Base-by-base conservation (phyloP, 2,113 vertebrate species). In the Equus przewalskii region DNA sequence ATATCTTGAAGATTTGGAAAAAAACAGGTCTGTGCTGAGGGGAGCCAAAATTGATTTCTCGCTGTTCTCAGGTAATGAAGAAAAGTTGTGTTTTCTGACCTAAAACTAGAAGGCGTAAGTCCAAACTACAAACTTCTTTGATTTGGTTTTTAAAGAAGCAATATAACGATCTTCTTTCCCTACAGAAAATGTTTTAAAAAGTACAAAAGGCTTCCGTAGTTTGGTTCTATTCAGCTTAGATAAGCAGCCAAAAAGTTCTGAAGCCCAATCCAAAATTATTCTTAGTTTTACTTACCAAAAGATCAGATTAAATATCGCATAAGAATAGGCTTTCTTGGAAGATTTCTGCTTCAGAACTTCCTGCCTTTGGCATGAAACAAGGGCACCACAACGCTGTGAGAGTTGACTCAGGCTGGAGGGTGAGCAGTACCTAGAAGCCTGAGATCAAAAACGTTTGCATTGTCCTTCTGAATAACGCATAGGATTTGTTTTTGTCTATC, bases 271-370 rank as follows among this genome's bases (percentile, higher is more conserved):
- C 79, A 94, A 97, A 97, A 92, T 83, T 97, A 97, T 84, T 96
- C 93, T 96, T 85, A 33, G 41, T 96, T 96, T 97, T 64, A 88
- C 70, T 97, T 92, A 78, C 93, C 86, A 75, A 94, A 97, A 96
- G 80, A 81, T 97, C 96, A 97, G 92, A 96, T 97, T 97, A 97
- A 97, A 95, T 97, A 97, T 96, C 96, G 46, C 89, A 72, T 96
- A 97, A 97, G 93, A 97, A 96, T 87, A 97, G 96, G 86, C 46
- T 88, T 96, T 96, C 86, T 94, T 92, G 95, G 67, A 95, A 97
- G 80, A 94, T 95, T 96, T 97, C 91, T 97, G 91, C 82, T 86
- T 89, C 75, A 81, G 85, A 64, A 81, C 73, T 95, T 93, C 79
- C 82, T 84, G 96, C 87, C 89, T 96, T 97, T 97, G 93, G 93